Evolutionary conservation across 1,140 invertebrate genomes (phyloP).

Genomic region (Arctopsyche grandis): DNA sequence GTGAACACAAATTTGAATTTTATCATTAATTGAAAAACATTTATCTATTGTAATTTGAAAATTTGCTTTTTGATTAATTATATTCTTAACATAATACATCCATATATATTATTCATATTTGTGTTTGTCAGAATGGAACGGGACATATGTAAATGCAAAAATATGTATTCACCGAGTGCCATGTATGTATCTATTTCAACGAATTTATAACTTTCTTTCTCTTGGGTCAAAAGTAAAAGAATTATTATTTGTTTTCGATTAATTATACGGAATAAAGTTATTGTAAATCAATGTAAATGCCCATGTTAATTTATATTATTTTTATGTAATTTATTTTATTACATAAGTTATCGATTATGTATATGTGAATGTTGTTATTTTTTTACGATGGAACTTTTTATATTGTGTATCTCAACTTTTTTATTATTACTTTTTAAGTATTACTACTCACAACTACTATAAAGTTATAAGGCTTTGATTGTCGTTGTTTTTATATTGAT

Average conservation of each 20-base stretch:
- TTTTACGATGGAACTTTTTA: conserved; percentile 16
- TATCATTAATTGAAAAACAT: no score
- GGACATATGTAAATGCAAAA: not conserved
- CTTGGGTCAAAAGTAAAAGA: not conserved
- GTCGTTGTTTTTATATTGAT: conserved; percentile 32
- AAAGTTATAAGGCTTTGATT: conserved; percentile 47
- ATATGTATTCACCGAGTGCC: not conserved
- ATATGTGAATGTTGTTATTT: conserved; percentile 28
- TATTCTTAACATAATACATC: no score
- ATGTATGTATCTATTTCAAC: not conserved
- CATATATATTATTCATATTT: not conserved
- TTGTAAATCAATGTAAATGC: conserved; percentile 14
- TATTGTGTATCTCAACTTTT: not conserved
- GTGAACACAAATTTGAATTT: no score
- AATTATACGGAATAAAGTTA: not conserved
- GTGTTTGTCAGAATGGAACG: not conserved
- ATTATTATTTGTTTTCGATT: not conserved
- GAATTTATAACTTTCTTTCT: not conserved
- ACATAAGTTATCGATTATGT: conserved; percentile 15
- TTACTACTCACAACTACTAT: conserved; percentile 48
- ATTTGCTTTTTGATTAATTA: no score
- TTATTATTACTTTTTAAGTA: not conserved
- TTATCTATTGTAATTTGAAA: no score
- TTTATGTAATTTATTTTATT: conserved; percentile 30
- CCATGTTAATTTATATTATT: conserved; percentile 16